Evolutionary conservation across 2,888 invertebrate genomes (phyloP).

Genomic region (Sesia apiformis): DNA sequence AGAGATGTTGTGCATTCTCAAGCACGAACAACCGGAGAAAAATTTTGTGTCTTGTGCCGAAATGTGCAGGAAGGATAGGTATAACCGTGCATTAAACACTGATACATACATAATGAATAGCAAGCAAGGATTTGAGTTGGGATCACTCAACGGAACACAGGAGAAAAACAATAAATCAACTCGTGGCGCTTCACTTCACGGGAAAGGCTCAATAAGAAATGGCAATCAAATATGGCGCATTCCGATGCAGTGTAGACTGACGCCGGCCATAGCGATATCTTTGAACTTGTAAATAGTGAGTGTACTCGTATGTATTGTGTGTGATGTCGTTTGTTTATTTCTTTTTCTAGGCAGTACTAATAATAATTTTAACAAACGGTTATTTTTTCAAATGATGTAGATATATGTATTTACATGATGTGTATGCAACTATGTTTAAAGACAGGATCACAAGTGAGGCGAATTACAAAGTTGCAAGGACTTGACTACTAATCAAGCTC

Average conservation of each 20-base stretch:
- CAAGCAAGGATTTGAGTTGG: slow-evolving; percentile 62
- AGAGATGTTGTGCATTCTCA: slow-evolving; percentile 64
- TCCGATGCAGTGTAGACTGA: slow-evolving; percentile 55
- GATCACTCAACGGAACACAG: slow-evolving; percentile 42
- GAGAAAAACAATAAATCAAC: slow-evolving; percentile 39
- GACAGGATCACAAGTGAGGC: neutral
- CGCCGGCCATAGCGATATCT: slow-evolving; percentile 32
- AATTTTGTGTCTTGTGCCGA: slow-evolving; percentile 57
- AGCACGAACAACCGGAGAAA: slow-evolving; percentile 61
- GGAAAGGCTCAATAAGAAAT: slow-evolving; percentile 48
- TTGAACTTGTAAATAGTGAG: slow-evolving; percentile 20
- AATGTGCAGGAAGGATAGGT: slow-evolving; percentile 65
- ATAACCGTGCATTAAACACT: slow-evolving; percentile 65
- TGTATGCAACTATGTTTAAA: neutral
- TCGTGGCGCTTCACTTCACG: slow-evolving; percentile 45
- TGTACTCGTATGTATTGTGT: slow-evolving; percentile 30
- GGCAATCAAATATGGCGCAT: slow-evolving; percentile 43
- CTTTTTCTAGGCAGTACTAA: slow-evolving; percentile 33
- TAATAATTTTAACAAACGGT: too few species aligned
- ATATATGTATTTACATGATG: neutral
- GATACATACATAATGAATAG: slow-evolving; percentile 52
- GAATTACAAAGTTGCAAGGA: neutral
- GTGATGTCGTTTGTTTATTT: slow-evolving; percentile 23
- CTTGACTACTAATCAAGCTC: neutral
- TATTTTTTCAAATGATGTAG: too few species aligned